Evolutionary conservation across 2,797 vertebrate species (phyloP), one percentile per base, ranked within the genome.

Genomic region (Eupleurogrammus muticus): DNA sequence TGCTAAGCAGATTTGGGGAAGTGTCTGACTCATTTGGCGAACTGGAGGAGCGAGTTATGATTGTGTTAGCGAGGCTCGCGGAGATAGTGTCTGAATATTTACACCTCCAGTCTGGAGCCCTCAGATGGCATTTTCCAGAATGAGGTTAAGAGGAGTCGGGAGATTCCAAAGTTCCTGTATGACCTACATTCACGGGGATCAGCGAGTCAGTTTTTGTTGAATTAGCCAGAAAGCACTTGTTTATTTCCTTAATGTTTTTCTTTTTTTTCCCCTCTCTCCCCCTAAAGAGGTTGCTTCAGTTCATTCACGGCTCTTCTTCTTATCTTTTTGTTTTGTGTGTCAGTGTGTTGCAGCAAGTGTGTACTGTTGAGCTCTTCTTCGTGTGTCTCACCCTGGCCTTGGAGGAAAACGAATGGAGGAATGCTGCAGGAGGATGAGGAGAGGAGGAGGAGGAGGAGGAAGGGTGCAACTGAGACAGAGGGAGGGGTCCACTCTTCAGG

Each of bases 301-400:
- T 77, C 63, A 70, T 76, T 84, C 49, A 79, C 75, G 67, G 69
- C 44, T 62, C 46, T 67, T 49, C 63, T 48, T 44, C 60, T 62
- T 76, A 17, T 86, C 42, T 83, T 28, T 28, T 84, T 81, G 68
- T 87, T 83, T 36, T 44, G 28, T 86, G 68, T 90, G 83, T 66
- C 88, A 90, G 91, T 93, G 90, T 94, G 91, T 92, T 92, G 90
- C 92, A 92, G 90, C 91, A 83, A 90, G 89, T 91, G 86, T 92
- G 89, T 92, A 88, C 90, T 89, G 88, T 92, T 88, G 91, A 92
- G 90, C 89, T 90, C 91, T 88, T 91, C 90, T 90, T 87, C 89
- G 68, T 89, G 86, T 91, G 84, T 91, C 87, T 91, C 81, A 61
- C 81, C 86, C 84, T 54, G 82, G 90, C 89, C 85, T 88, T 85